Evolutionary conservation across 2,888 invertebrate genomes (phyloP).

Genomic region (Anoncus sp.): DNA sequence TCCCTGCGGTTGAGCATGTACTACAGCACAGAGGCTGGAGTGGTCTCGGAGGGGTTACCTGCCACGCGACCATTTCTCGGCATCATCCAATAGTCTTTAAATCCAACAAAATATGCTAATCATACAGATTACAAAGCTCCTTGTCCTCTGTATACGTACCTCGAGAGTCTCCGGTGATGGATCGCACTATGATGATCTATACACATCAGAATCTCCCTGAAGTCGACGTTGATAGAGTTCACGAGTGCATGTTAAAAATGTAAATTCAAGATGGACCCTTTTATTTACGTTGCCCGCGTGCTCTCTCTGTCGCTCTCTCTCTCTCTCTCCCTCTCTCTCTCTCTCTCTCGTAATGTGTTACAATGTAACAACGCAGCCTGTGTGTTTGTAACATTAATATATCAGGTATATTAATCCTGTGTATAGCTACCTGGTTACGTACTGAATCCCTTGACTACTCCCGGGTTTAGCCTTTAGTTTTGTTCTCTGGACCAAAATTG

Average conservation of each 20-base stretch:
- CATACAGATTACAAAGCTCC: neutral
- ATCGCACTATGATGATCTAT: slow-evolving; percentile 16
- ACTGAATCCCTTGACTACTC: too few species aligned
- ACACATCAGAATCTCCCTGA: neutral
- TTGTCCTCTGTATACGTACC: slow-evolving; percentile 8
- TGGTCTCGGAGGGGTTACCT: slow-evolving; percentile 6
- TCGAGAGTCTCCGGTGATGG: slow-evolving; percentile 12
- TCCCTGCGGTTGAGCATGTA: slow-evolving; percentile 5
- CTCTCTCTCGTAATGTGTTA: slow-evolving; percentile 11
- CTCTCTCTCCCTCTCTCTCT: too few species aligned
- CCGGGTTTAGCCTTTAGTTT: neutral
- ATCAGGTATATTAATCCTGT: too few species aligned
- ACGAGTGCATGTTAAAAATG: slow-evolving; percentile 38
- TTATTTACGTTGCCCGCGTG: too few species aligned
- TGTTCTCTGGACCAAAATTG: neutral
- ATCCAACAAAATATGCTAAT: slow-evolving; percentile 54
- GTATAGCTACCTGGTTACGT: too few species aligned
- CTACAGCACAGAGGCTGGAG: neutral
- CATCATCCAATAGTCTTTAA: slow-evolving; percentile 48
- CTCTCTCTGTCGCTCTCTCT: too few species aligned
- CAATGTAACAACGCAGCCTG: slow-evolving; percentile 40
- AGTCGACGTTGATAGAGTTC: slow-evolving; percentile 12
- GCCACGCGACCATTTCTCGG: slow-evolving; percentile 51
- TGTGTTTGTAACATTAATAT: slow-evolving; percentile 3
- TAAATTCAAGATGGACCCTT: slow-evolving; percentile 33